Evolutionary conservation across 2,797 vertebrate species (phyloP), one percentile per base, ranked within the genome.

Genomic region (Botia almorhae): DNA sequence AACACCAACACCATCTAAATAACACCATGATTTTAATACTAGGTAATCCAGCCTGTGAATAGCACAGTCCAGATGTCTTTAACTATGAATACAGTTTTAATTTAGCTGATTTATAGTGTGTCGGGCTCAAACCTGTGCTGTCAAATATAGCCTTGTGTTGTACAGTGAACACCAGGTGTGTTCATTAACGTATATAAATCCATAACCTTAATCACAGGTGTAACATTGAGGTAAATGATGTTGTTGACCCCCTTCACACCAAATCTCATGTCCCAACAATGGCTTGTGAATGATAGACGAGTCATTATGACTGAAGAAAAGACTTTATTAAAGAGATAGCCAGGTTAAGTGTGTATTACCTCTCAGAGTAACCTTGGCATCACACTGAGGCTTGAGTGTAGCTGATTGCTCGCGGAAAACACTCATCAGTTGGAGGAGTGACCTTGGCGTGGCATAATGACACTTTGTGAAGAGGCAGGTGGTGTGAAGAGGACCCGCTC

Each of bases 381-480:
- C 74, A 78, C 68, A 39, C 23, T 60, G 60, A 56, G 81, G 64
- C 71, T 81, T 33, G 64, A 82, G 81, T 76, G 67, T 69, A 72
- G 75, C 67, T 84, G 85, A 84, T 86, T 86, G 78, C 82, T 84
- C 39, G 53, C 14, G 21, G 81, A 74, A 81, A 78, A 70, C 19
- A 36, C 75, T 84, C 80, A 78, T 86, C 81, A 83, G 50, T 26
- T 61, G 73, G 53, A 84, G 70, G 58, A 78, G 76, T 84, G 83
- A 86, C 85, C 85, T 86, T 83, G 83, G 69, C 64, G 70, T 75
- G 78, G 71, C 71, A 26, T 78, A 80, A 84, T 78, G 81, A 71
- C 81, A 78, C 83, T 82, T 82, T 74, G 65, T 81, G 67, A 69
- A 82, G 81, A 73, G 71, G 65, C 85, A 86, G 85, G 82, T 86